Conservation (phyloP, 2,888 invertebrate species). For the Cistogaster globosa region DNA sequence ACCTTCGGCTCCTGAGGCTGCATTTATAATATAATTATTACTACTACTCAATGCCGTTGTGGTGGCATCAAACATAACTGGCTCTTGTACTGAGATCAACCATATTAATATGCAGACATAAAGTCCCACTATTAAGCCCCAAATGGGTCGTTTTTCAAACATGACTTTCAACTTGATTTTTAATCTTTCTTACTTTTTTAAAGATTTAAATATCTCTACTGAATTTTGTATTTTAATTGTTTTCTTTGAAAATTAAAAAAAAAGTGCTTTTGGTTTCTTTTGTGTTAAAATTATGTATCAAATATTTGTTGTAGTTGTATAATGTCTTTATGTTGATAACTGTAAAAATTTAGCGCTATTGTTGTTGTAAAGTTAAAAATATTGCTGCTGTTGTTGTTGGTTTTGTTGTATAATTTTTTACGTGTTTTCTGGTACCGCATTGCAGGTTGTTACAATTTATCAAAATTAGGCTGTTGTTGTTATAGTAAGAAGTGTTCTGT, state of each 20-base stretch:
- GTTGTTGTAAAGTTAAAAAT: slow-evolving; percentile 61
- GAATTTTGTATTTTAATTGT: not conserved
- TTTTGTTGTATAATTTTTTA: slow-evolving; percentile 64
- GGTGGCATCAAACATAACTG: slow-evolving; percentile 73
- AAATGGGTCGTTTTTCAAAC: slow-evolving; percentile 81
- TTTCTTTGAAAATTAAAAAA: slow-evolving; percentile 28
- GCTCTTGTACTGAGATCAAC: slow-evolving; percentile 81
- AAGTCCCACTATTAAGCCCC: slow-evolving; percentile 80
- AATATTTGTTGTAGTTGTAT: slow-evolving; percentile 52
- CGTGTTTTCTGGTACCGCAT: slow-evolving; percentile 71
- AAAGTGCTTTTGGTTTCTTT: slow-evolving; percentile 32
- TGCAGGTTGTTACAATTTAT: slow-evolving; percentile 67
- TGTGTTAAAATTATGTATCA: slow-evolving; percentile 48
- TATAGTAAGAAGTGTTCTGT: slow-evolving; percentile 45
- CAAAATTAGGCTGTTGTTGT: slow-evolving; percentile 38
- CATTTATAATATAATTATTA: slow-evolving; percentile 51
- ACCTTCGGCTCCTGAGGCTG: slow-evolving; percentile 26
- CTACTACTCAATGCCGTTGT: slow-evolving; percentile 55
- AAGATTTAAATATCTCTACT: not conserved
- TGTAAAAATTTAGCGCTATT: slow-evolving; percentile 65
- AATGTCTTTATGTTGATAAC: slow-evolving; percentile 51
- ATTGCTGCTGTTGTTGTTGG: slow-evolving; percentile 40
- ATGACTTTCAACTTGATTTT: slow-evolving; percentile 73
- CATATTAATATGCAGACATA: slow-evolving; percentile 82
- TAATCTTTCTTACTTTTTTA: not conserved